phyloP scores from a whole-genome alignment of 2,797 vertebrate genomes.

The Gila robusta region DNA sequence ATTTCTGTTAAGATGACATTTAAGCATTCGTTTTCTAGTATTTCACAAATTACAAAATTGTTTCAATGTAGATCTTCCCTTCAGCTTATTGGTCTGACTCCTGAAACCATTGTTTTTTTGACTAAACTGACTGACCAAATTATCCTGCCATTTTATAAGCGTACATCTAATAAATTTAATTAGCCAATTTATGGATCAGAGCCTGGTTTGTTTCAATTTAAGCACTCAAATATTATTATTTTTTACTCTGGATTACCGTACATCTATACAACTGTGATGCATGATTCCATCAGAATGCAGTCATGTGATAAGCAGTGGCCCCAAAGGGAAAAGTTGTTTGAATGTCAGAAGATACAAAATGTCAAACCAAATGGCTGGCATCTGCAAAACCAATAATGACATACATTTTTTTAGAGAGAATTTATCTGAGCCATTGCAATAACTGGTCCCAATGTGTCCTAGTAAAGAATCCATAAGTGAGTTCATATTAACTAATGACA shows the following conservation, averaged over 20 bases:
- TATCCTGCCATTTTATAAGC: constrained; percentile 53
- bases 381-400: neutral
- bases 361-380: neutral
- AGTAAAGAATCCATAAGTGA: neutral
- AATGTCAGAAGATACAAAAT: neutral
- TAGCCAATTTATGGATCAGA: constrained; percentile 23
- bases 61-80: constrained; percentile 16
- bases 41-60: constrained; percentile 13
- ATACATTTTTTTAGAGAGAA: neutral
- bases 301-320: neutral
- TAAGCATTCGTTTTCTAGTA: constrained; percentile 30
- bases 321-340: too few relatives aligned
- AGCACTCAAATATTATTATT: neutral
- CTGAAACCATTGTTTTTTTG: constrained; percentile 26
- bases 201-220: constrained; percentile 21
- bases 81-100: constrained; percentile 16
- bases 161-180: constrained; percentile 52
- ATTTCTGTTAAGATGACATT: constrained; percentile 13
- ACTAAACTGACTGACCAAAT: constrained; percentile 36
- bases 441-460: neutral
- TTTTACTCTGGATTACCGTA: neutral
- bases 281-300: neutral
- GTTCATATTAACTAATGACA: neutral
- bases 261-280: neutral
- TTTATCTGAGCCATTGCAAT: neutral